Base-by-base conservation (phyloP, 64 coral and sea anemone species). In the Montipora efflorescens region DNA sequence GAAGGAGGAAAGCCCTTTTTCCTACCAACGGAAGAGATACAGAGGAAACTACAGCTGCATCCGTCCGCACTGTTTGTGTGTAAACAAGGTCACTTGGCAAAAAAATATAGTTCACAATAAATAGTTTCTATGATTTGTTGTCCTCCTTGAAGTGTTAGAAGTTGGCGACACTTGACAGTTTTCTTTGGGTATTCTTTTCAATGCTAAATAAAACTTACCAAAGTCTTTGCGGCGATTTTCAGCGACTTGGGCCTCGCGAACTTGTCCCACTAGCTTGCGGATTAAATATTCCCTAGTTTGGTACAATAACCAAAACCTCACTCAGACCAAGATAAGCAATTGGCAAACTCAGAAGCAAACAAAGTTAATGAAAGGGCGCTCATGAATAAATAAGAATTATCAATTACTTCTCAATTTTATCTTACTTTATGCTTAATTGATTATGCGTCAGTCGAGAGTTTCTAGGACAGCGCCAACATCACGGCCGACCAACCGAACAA, bases 361-460 rank as follows among this genome's bases (percentile, higher is more conserved):
- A 86, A 86, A 46, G 36, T 86, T 19, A 86, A 21, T 86, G 46
- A 86, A 72, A 86, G 59, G 18, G 44, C 43, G 47, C 82, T 86
- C 82, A 86, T 86, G 82, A 86, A 86, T 86, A 86, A 86, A 86
- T 50, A 44, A 86, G 62, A 49, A 67, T 45, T 84, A 68, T 14
- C 81, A 84, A 84, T 86, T 72, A 86, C 59, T 72, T 86, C 16
- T 72, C 46, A 59, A 52, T 51, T 84, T 84, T 13, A 86, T 71
- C 82, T 71, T 50, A 23, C 36, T 59, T 86, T 22, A 72, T 86
- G 62, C 19, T 66, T 72, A 46, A 86, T 72, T 86, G 66, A 49
- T 16, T 86, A 12, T 64, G 61, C 15, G 61, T 64, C 61, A 64
- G n/a, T 52, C 36, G 44, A 84, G 47, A 67, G 18, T 58, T 58